These are phyloP conservation scores for Synergus gifuensis DNA, from an alignment of 2,888 invertebrate species.

Conservation along the genomic window DNA sequence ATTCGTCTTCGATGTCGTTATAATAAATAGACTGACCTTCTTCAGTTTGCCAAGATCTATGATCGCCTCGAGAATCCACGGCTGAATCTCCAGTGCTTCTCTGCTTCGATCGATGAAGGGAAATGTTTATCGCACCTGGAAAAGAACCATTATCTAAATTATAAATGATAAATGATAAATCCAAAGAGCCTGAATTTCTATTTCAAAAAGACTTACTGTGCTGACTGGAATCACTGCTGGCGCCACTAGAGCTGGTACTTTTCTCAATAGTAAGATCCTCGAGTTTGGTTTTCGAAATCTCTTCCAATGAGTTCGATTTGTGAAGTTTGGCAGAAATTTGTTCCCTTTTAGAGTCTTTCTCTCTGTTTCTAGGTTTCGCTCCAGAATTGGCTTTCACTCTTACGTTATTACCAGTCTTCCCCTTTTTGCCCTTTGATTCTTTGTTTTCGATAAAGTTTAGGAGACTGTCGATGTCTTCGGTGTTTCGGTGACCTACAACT, in stretches of 20 bases:
- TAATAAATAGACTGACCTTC: slow-evolving; percentile 80
- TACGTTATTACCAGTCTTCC: slow-evolving; percentile 72
- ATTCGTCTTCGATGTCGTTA: slow-evolving; percentile 74
- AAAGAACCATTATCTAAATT: neutral
- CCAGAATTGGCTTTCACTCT: slow-evolving; percentile 74
- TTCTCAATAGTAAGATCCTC: slow-evolving; percentile 83
- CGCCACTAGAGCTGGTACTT: slow-evolving; percentile 70
- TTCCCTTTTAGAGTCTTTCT: slow-evolving; percentile 76
- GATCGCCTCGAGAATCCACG: slow-evolving; percentile 74
- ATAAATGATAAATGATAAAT: slow-evolving; percentile 23
- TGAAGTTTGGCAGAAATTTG: slow-evolving; percentile 79
- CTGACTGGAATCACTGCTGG: slow-evolving; percentile 73
- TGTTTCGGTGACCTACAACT: slow-evolving; percentile 89
- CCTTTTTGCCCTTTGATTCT: slow-evolving; percentile 73
- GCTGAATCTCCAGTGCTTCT: slow-evolving; percentile 72
- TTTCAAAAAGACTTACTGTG: slow-evolving; percentile 64
- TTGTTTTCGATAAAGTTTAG: slow-evolving; percentile 88
- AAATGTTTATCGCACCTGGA: slow-evolving; percentile 57
- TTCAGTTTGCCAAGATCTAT: slow-evolving; percentile 85
- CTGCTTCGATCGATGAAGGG: slow-evolving; percentile 72
- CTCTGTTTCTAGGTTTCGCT: slow-evolving; percentile 74
- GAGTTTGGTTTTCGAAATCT: slow-evolving; percentile 87
- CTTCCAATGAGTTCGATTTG: slow-evolving; percentile 89
- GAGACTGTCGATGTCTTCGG: slow-evolving; percentile 87
- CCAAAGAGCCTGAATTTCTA: slow-evolving; percentile 5